Evolutionary conservation across 2,113 vertebrate genomes (phyloP), one percentile per base, ranked within the genome.

Genomic region (Phylloscopus trochilus): DNA sequence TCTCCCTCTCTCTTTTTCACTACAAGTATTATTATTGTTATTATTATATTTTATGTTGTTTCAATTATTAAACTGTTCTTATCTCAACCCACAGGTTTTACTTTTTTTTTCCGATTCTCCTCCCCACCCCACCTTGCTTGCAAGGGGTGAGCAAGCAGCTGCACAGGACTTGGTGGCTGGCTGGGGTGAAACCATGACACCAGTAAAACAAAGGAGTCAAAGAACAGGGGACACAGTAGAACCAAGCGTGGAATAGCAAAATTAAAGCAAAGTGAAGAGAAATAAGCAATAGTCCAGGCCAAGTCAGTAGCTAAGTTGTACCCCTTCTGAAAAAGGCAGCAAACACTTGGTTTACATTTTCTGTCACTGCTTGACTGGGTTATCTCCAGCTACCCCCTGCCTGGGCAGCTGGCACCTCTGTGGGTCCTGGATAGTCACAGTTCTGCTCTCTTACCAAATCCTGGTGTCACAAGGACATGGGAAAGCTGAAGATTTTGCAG

Each of bases 381-480:
- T 27, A 44, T 60, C 51, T 43, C 18, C 0, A 0, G 39, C 24
- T 9, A 37, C 0, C 1, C 12, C 58, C 35, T 60, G 16, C 18
- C 24, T 27, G 35, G 59, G 31, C 26, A 78, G 69, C 26, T 5
- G 3, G 41, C 37, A 83, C 23, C 6, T 53, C 1, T 6, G 21
- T 5, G 7, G 33, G 3, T 64, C 70, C 76, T 64, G 27, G 23
- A 37, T 30, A 60, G 26, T 30, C 79, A 60, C 33, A 30, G 44
- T 59, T 83, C 84, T 89, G 44, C 35, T 23, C 35, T 69, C 55
- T 60, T 33, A 43, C 46, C 37, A 63, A 92, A 64, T 9, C 39
- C 30, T 52, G 39, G 18, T 31, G 44, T 35, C 80, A 41, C 3
- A 5, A 67, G 15, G 62, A 72, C 17, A 31, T 8, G 18, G 55